Conservation (phyloP, 2,113 vertebrate genomes). For the Myrmecophaga tridactyla region DNA sequence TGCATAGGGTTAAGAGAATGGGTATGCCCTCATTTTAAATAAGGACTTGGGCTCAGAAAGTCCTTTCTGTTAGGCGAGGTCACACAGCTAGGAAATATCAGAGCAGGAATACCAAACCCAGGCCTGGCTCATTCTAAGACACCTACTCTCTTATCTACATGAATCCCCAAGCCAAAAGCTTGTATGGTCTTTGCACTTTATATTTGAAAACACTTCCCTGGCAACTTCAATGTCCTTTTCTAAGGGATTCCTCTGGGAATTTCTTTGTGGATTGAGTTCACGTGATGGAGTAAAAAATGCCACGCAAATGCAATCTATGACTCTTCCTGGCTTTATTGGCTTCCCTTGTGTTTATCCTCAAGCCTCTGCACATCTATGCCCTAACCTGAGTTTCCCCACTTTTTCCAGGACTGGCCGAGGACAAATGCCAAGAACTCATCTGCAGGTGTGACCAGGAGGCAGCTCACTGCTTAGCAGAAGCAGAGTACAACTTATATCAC, state of each 20-base stretch:
- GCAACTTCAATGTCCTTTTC: not conserved
- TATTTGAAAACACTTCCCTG: not conserved
- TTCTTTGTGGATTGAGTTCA: not conserved
- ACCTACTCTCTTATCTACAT: not conserved
- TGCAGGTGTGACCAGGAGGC: slow-evolving; percentile 92
- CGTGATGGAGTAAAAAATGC: fast-evolving
- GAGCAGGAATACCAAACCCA: not conserved
- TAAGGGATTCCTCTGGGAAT: not conserved
- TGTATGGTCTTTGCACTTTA: not conserved
- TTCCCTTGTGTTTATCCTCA: not conserved
- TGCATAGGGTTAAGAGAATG: too few species aligned
- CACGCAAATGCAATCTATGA: too few species aligned
- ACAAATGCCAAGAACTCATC: slow-evolving; percentile 88
- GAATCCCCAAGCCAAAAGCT: not conserved
- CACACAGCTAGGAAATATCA: not conserved
- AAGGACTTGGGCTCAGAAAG: not conserved
- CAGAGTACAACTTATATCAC: slow-evolving; percentile 84
- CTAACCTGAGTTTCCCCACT: slow-evolving; percentile 63
- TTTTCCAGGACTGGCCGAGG: slow-evolving; percentile 87
- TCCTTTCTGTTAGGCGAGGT: not conserved
- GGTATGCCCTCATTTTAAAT: not conserved
- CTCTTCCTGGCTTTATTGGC: not conserved
- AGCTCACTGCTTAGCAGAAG: slow-evolving; percentile 86
- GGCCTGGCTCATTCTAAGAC: not conserved
- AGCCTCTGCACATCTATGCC: not conserved